These are phyloP conservation scores for Parauchenoglanis punctatus DNA, from an alignment of 2,797 vertebrate genomes.

Conservation along the genomic window DNA sequence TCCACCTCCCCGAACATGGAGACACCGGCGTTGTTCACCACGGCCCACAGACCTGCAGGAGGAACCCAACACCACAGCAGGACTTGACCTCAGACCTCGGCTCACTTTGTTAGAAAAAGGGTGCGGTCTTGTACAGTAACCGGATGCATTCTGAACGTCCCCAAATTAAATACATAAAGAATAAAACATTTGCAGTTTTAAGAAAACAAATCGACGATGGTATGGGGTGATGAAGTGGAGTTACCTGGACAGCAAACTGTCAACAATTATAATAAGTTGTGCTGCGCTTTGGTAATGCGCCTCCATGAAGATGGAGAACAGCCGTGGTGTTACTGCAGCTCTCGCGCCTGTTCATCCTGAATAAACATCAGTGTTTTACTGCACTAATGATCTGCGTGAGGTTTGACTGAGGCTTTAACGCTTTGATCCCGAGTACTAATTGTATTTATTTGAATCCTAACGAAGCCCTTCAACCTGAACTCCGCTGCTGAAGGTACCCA, in stretches of 20 bases:
- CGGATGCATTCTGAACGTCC: not conserved
- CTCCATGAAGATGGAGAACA: not conserved
- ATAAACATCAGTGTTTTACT: not conserved
- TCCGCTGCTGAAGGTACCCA: not conserved
- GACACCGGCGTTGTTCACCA: conserved; percentile 87
- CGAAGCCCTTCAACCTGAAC: not conserved
- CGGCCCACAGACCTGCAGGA: conserved; percentile 84
- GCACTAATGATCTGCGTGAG: not conserved
- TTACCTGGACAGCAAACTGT: no score
- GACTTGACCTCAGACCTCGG: not conserved
- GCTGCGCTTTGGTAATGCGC: not conserved
- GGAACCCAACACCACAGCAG: not conserved
- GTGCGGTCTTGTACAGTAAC: no score
- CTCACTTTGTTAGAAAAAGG: not conserved
- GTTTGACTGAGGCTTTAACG: not conserved
- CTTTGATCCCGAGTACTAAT: not conserved
- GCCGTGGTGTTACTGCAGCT: not conserved
- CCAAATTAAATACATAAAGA: not conserved
- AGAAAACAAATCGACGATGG: not conserved
- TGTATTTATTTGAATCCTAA: conserved; percentile 1
- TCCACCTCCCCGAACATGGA: conserved; percentile 86
- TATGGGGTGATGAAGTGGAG: not conserved
- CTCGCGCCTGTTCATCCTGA: not conserved
- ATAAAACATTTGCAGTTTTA: not conserved
- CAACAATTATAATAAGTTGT: not conserved